Evolutionary conservation across 2,113 vertebrate genomes (phyloP).

Genomic region (Daubentonia madagascariensis): DNA sequence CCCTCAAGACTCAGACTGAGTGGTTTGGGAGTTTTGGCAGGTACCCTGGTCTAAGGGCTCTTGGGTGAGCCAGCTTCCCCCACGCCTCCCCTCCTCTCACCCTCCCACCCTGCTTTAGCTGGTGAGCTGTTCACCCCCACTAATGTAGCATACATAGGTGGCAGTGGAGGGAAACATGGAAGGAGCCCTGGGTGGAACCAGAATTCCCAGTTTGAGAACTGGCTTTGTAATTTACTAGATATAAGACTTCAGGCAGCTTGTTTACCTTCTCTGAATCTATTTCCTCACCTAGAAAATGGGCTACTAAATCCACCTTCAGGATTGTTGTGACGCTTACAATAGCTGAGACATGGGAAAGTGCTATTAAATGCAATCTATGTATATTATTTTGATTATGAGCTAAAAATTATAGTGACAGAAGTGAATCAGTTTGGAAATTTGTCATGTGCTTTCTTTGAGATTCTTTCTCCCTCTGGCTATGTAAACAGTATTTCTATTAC

Average conservation of each 20-base stretch:
- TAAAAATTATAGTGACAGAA: not conserved
- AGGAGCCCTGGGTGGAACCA: not conserved
- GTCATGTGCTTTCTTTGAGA: not conserved
- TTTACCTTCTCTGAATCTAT: not conserved
- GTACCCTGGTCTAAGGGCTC: not conserved
- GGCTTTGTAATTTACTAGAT: not conserved
- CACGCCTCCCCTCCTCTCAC: not conserved
- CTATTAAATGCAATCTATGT: not conserved
- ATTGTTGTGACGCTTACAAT: not conserved
- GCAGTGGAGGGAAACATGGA: not conserved
- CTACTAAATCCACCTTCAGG: not conserved
- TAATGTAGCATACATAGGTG: not conserved
- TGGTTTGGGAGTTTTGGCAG: not conserved
- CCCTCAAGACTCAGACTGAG: not conserved
- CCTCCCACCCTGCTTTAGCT: too few relatives aligned
- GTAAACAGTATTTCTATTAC: not conserved
- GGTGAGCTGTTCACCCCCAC: not conserved
- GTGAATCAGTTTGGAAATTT: not conserved
- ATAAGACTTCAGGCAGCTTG: not conserved
- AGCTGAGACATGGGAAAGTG: not conserved
- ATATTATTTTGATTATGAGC: not conserved
- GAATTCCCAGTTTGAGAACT: not conserved
- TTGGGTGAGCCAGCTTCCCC: not conserved
- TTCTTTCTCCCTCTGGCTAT: not conserved
- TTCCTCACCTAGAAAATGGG: not conserved